Base-by-base conservation (phyloP, 2,113 vertebrate genomes). In the Microcebus tavaratra region DNA sequence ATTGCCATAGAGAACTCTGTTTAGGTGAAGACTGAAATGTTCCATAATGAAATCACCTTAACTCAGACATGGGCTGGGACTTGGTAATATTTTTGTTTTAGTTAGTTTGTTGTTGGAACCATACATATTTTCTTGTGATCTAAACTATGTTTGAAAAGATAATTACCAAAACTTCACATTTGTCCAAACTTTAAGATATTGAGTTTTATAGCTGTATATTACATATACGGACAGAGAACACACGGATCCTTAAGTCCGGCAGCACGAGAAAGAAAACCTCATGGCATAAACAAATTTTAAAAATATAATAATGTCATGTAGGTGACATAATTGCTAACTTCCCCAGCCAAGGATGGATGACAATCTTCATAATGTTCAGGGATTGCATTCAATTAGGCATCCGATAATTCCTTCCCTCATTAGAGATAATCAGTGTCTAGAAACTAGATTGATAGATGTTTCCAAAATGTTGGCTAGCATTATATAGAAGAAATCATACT, bases 401-500 rank as follows among this genome's bases (percentile, higher is more conserved):
- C 92, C 5, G 21, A 95, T 92, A 88, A 97, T 97, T 97, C 90
- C 63, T 95, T 85, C 94, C 92, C 92, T 97, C 95, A 97, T 97
- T 97, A 97, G 97, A 96, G 84, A 96, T 88, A 68, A 96, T 96
- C 92, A 92, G 92, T 81, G 70, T 92, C 61, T 95, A 94, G 61
- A 93, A 88, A 89, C 23, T 42, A 96, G 88, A 94, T 75, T 67
- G 92, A 97, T 92, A 96, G 81, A 34, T 59, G 31, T 70, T 97
- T 90, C 91, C 78, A 90, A 87, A 94, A 92, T 84, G 89, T 91
- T 96, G 91, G 88, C 94, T 95, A 55, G 88, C 85, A 82, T 45
- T 73, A 78, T 17, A 90, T 50, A 80, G 57, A 98, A 84, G 57
- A 95, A 88, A 85, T 82, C 87, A 82, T 72, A 67, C 67, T 72